Conservation (phyloP, 2,113 vertebrate species). For the Cariama cristata region DNA sequence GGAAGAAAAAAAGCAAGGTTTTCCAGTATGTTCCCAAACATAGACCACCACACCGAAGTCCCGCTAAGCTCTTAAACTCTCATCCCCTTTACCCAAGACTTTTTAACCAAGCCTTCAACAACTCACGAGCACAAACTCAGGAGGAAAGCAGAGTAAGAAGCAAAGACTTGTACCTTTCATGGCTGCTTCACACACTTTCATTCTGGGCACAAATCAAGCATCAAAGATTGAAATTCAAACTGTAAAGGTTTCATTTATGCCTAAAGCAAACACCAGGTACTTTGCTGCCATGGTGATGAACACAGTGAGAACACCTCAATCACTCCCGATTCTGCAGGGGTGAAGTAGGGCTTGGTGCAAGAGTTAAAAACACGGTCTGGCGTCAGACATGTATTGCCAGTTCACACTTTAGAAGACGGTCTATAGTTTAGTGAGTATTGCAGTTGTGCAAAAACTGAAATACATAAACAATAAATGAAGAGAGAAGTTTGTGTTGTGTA, state of each 20-base stretch:
- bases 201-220: neutral
- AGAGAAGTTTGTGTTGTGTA: neutral
- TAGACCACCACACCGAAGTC: neutral
- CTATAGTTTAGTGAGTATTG: neutral
- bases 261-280: slow-evolving; percentile 14
- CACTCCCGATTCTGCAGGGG: neutral
- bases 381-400: neutral
- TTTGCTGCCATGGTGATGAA: slow-evolving; percentile 35
- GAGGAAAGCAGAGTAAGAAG: neutral
- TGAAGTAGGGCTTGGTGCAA: neutral
- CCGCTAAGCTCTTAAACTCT: neutral
- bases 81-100: neutral
- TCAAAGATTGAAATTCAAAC: slow-evolving; percentile 10
- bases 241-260: neutral
- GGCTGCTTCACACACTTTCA: neutral
- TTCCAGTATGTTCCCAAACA: neutral
- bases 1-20: neutral
- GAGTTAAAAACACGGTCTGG: neutral
- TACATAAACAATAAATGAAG: neutral
- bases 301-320: neutral
- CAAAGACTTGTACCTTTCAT: neutral
- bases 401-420: neutral
- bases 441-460: neutral
- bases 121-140: neutral
- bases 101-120: neutral